phyloP scores from a whole-genome alignment of 2,113 vertebrate genomes.

The Heterocephalus glaber region DNA sequence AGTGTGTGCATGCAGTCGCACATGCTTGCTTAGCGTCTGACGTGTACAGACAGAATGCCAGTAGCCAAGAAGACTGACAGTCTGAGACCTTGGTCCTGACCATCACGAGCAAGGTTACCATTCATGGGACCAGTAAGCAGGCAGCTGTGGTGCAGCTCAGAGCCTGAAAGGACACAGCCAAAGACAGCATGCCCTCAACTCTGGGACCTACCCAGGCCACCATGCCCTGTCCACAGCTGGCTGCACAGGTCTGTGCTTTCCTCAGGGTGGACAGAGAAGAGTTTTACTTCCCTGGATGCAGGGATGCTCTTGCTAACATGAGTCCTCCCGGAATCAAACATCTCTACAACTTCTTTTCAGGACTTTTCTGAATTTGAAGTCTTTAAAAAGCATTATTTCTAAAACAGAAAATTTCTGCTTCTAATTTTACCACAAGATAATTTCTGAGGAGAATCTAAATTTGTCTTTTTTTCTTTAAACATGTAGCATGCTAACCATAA shows the following conservation, averaged over 20 bases:
- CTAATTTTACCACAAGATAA: background rate
- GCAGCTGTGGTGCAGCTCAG: background rate
- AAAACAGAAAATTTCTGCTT: conserved; percentile 56
- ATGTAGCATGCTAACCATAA: background rate
- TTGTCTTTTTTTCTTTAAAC: conserved; percentile 18
- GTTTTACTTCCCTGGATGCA: background rate
- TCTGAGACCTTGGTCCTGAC: background rate
- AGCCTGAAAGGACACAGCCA: background rate
- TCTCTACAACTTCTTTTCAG: background rate
- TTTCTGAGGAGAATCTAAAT: conserved; percentile 34
- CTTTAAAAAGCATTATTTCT: conserved; percentile 10
- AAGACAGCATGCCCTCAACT: background rate
- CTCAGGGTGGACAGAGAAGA: background rate
- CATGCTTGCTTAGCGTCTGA: background rate
- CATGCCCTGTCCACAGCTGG: rapidly evolving
- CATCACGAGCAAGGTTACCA: background rate
- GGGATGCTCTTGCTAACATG: background rate
- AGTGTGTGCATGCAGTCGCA: background rate
- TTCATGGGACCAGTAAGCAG: too few species aligned
- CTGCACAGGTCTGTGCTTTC: background rate
- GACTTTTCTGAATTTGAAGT: conserved; percentile 6
- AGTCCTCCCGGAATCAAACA: background rate
- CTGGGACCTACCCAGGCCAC: rapidly evolving
- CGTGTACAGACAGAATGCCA: too few species aligned
- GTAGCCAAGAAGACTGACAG: too few species aligned